Base-by-base conservation (phyloP, 2,797 vertebrate genomes). In the Hybognathus amarus region DNA sequence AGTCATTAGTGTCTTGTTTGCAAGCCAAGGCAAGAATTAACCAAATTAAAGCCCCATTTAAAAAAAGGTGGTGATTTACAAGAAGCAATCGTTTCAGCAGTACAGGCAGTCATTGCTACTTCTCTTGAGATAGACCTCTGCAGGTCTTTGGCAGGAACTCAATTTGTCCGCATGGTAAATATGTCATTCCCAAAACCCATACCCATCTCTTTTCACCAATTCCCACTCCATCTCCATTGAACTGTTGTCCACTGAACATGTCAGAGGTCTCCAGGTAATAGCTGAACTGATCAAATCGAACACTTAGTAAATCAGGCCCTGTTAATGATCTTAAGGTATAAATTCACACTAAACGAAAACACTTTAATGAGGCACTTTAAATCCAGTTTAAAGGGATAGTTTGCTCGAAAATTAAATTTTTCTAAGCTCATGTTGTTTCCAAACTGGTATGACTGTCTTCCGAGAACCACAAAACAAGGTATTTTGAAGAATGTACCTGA, bases 281-380 rank as follows among this genome's bases (percentile, higher is more conserved):
- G 85, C 86, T 0, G 70, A 67, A 82, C 89, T 91, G 89, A 92
- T 93, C 90, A 90, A 89, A 93, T 93, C 90, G 89, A 90, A 84
- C 73, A 73, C n/a, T 80, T 90, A 83, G 90, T 92, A 90, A 90
- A 92, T 90, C 85, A 89, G 88, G 79, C 84, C 74, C 87, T 84
- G 88, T 84, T 69, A 69, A 59, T 79, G 63, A 69, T 77, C 24
- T 30, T n/a, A 50, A 47, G 17, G 54, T 61, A 61, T 77, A 78
- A 36, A 47, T 70, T 80, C 52, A 61, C 27, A 47, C 7, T n/a
- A 50, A 52, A 50, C 33, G 8, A 6, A 73, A 73, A 73, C 27
- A 12, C 1, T 4, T 30, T 30, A 63, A 63, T 30, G 61, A 63
- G 6, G 27, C 27, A 30, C 24, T 63, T 30, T 33, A 52, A 73